Percentiles rank a stretch among this genome's conserved stretches.
Evolutionary conservation across 2,113 vertebrate species (phyloP).

Genomic region (Periophthalmus modestus): DNA sequence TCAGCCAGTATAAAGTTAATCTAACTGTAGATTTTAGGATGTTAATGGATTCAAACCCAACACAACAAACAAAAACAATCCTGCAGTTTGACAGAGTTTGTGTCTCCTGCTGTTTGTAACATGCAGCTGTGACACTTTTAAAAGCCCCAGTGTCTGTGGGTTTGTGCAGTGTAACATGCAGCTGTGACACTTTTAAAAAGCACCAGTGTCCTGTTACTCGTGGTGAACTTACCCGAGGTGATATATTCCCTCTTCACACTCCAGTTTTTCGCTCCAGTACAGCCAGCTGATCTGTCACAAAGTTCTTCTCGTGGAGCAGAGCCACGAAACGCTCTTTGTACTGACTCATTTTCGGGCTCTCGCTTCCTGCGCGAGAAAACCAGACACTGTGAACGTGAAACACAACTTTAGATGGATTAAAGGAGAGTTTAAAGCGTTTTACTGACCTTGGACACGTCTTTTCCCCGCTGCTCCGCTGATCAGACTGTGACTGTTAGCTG

Average conservation of each 20-base stretch:
- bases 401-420: accelerated
- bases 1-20: background rate
- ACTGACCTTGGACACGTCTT: conserved; percentile 24
- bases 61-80: background rate
- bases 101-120: background rate
- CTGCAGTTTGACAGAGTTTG: background rate
- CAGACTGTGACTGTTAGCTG: conserved; percentile 4
- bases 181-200: too few species aligned
- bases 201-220: too few species aligned
- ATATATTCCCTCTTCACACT: conserved; percentile 81
- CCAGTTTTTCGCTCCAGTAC: conserved; percentile 82
- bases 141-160: background rate
- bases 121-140: background rate
- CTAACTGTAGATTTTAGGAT: background rate
- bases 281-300: conserved; percentile 77
- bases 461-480: conserved; percentile 13
- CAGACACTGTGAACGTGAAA: background rate
- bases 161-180: too few species aligned
- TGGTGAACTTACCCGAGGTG: conserved; percentile 76
- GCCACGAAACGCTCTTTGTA: conserved; percentile 77
- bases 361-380: conserved; percentile 18
- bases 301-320: conserved; percentile 82
- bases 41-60: background rate
- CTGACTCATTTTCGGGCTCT: conserved; percentile 60
- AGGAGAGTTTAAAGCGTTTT: background rate